phyloP scores from a whole-genome alignment of 2,113 vertebrate species.

The Thermophis baileyi region DNA sequence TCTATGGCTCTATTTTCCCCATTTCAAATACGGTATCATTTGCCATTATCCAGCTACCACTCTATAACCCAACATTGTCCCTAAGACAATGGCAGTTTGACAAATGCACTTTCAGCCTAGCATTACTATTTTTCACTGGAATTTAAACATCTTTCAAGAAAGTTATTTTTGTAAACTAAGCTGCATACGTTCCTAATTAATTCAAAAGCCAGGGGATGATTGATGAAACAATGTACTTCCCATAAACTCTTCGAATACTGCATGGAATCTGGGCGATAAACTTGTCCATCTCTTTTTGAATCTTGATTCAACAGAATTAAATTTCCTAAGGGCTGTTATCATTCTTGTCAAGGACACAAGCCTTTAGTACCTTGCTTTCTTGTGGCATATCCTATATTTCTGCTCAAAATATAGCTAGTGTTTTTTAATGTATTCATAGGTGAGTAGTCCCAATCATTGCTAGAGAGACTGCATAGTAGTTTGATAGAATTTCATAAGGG shows the following conservation, averaged over 20 bases:
- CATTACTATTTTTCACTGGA: background rate
- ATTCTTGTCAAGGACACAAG: background rate
- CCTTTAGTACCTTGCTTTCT: background rate
- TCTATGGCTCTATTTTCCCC: background rate
- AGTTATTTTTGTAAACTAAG: background rate
- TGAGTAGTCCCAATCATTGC: background rate
- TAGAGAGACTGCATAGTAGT: conserved; percentile 39
- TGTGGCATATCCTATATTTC: background rate
- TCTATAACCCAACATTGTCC: background rate
- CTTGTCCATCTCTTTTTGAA: background rate
- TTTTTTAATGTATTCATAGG: background rate
- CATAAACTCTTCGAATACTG: background rate
- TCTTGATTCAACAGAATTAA: background rate
- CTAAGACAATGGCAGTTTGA: background rate
- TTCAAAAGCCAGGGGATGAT: background rate
- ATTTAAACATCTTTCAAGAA: background rate
- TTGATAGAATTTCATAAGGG: conserved; percentile 36
- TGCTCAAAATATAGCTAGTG: background rate
- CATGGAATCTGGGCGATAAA: background rate
- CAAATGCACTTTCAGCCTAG: background rate
- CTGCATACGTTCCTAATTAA: background rate
- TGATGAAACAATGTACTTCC: background rate
- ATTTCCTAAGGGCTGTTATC: background rate
- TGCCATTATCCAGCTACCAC: background rate
- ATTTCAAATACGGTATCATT: background rate